Evolutionary conservation across 1,140 invertebrate genomes (phyloP).

Genomic region (Diabrotica undecimpunctata): DNA sequence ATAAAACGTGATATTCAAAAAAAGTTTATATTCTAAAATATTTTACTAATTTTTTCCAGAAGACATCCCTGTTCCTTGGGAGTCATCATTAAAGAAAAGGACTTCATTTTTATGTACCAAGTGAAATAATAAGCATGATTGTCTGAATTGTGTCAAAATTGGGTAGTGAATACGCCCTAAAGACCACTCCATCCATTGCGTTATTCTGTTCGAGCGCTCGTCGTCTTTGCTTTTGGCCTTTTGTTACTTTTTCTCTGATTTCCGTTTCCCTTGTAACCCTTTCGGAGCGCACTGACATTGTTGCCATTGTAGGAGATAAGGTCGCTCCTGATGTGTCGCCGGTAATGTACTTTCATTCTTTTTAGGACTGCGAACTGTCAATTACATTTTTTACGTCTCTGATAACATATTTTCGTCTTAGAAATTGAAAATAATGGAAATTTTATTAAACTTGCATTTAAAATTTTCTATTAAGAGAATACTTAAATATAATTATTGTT

Average conservation of each 20-base stretch:
- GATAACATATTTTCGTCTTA: background rate
- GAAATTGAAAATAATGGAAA: background rate
- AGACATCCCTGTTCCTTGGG: background rate
- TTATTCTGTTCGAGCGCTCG: conserved; percentile 29
- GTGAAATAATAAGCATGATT: conserved; percentile 30
- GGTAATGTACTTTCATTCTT: conserved; percentile 16
- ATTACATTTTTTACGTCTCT: background rate
- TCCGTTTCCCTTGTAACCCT: conserved; percentile 36
- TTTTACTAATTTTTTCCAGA: background rate
- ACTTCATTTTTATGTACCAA: conserved; percentile 14
- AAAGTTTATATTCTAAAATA: too few relatives aligned
- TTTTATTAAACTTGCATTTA: background rate
- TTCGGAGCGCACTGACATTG: conserved; percentile 21
- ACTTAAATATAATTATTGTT: too few relatives aligned
- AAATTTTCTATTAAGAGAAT: background rate
- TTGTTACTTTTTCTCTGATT: conserved; percentile 35
- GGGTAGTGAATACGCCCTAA: conserved; percentile 29
- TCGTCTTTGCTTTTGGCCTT: conserved; percentile 20
- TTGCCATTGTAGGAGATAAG: conserved; percentile 19
- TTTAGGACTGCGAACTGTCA: background rate
- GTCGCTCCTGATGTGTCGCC: conserved; percentile 12
- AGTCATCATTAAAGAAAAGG: conserved; percentile 4
- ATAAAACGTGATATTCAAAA: too few relatives aligned
- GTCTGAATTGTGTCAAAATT: conserved; percentile 31
- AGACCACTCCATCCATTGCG: conserved; percentile 33